Percentiles rank a stretch among this genome's conserved stretches.
Conservation (phyloP, 2,113 vertebrate species). For the Silurus glanis region DNA sequence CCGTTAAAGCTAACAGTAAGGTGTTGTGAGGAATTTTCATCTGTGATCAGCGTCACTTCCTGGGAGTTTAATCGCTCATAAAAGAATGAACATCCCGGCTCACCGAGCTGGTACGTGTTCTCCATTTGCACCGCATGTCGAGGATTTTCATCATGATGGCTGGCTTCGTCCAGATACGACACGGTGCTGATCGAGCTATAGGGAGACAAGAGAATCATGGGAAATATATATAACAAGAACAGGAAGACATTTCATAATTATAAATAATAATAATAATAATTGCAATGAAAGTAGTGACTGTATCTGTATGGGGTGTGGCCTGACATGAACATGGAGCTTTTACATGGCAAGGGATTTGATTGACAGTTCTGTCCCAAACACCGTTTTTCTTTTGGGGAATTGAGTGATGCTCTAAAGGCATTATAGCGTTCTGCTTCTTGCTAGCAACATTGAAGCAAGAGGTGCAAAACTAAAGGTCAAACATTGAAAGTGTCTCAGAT, state of each 20-base stretch:
- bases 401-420: not conserved
- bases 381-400: not conserved
- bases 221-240: not conserved
- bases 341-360: not conserved
- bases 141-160: constrained; percentile 70
- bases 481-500: not conserved
- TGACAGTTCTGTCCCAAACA: not conserved
- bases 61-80: not conserved
- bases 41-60: not conserved
- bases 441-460: no score
- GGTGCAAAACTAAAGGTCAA: not conserved
- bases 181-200: constrained; percentile 75
- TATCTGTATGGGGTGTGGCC: not conserved
- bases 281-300: not conserved
- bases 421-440: not conserved
- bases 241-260: no score
- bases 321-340: not conserved
- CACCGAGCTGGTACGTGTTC: constrained; percentile 83
- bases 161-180: constrained; percentile 74
- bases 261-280: not conserved
- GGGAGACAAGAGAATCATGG: not conserved
- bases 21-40: not conserved
- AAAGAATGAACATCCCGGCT: constrained; percentile 28
- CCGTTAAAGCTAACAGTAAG: not conserved
- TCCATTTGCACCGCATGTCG: constrained; percentile 67